phyloP scores from a whole-genome alignment of 1,140 invertebrate species.

The Acromyrmex heyeri region DNA sequence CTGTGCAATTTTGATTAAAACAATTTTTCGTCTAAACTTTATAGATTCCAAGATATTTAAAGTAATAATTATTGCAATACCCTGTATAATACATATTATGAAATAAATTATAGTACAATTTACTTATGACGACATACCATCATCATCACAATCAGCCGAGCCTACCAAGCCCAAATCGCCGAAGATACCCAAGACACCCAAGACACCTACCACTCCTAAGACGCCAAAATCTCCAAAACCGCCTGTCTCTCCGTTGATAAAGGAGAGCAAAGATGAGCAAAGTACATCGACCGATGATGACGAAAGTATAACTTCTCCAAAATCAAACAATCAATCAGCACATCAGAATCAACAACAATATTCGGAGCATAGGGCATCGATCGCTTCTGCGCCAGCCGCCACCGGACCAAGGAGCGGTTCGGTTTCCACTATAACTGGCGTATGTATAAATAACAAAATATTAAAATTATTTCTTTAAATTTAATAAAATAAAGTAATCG shows the following conservation, averaged over 20 bases:
- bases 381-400: constrained; percentile 76
- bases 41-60: no score
- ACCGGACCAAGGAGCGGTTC: constrained; percentile 76
- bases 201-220: neutral
- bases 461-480: neutral
- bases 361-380: constrained; percentile 77
- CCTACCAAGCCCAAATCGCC: constrained; percentile 35
- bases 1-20: no score
- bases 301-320: constrained; percentile 1
- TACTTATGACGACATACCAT: constrained; percentile 73
- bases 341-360: constrained; percentile 54
- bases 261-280: neutral
- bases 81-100: neutral
- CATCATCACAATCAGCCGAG: constrained; percentile 62
- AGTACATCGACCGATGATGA: neutral
- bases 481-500: neutral
- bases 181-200: no score
- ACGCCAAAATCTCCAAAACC: neutral
- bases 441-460: constrained; percentile 59
- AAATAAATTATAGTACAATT: constrained; percentile 75
- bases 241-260: neutral
- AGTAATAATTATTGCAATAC: no score
- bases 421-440: constrained; percentile 76
- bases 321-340: neutral
- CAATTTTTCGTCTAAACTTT: no score